A percentile compares a stretch with the other conserved stretches of the same genome.
Conservation (phyloP, 2,797 vertebrate genomes). For the Apogon hyalosoma region DNA sequence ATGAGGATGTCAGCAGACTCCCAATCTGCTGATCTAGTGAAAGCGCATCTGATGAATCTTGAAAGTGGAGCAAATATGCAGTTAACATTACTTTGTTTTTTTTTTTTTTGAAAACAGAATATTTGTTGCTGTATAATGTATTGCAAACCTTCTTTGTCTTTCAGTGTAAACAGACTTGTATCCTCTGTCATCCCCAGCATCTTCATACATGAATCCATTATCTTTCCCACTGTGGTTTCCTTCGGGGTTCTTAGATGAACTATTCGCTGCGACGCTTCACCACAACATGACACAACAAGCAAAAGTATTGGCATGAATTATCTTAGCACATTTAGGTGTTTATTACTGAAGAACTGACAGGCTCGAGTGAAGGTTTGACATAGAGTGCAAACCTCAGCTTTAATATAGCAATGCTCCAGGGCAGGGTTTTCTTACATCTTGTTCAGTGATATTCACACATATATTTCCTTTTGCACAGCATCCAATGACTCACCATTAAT, state of each 20-base stretch:
- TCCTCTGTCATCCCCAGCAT: conserved; percentile 78
- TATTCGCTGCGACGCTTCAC: conserved; percentile 79
- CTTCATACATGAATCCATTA: conserved; percentile 74
- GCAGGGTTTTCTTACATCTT: neutral
- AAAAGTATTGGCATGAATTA: conserved; percentile 7
- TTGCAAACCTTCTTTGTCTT: conserved; percentile 69
- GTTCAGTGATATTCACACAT: conserved; percentile 1
- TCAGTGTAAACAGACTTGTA: conserved; percentile 73
- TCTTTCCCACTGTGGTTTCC: conserved; percentile 73
- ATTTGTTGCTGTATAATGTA: neutral
- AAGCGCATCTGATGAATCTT: conserved; percentile 72
- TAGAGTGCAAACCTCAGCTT: too few species aligned
- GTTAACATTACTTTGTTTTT: neutral
- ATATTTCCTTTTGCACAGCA: conserved; percentile 4
- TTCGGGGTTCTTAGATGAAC: conserved; percentile 80
- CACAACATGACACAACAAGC: conserved; percentile 34
- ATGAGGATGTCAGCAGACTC: conserved; percentile 58
- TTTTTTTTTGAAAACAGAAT: neutral
- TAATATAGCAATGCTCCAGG: neutral
- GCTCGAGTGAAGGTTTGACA: neutral
- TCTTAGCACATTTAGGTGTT: neutral
- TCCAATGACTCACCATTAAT: conserved; percentile 68
- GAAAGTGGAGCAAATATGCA: conserved; percentile 36
- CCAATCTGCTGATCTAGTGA: conserved; percentile 76
- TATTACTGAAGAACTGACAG: neutral